Evolutionary conservation across 2,888 invertebrate genomes (phyloP).

Genomic region (Machimus rusticus): DNA sequence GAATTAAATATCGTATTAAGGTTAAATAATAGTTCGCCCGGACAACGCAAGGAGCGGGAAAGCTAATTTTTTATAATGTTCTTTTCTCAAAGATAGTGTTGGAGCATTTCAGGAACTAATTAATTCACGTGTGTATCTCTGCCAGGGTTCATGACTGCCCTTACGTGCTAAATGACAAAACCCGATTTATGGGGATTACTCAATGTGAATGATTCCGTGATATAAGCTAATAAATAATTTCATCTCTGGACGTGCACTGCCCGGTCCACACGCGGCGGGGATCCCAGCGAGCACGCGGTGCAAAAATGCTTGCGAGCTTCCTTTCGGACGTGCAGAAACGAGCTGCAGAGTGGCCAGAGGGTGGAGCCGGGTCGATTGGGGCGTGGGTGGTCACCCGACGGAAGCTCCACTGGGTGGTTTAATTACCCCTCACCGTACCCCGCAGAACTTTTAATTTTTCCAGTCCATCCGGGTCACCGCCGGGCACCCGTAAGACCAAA

Average conservation of each 20-base stretch:
- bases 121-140: background rate
- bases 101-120: background rate
- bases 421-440: background rate
- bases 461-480: background rate
- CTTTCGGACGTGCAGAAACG: background rate
- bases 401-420: background rate
- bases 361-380: background rate
- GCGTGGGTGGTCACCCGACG: background rate
- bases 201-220: conserved; percentile 26
- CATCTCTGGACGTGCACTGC: conserved; percentile 8
- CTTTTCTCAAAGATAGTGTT: background rate
- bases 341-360: background rate
- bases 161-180: conserved; percentile 16
- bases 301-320: background rate
- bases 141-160: background rate
- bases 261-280: background rate
- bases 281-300: background rate
- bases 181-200: background rate
- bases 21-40: too few species aligned
- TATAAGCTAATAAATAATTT: conserved; percentile 33
- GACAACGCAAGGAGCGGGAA: too few species aligned
- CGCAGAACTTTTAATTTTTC: background rate
- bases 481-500: background rate
- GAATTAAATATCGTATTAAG: too few species aligned
- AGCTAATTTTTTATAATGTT: background rate